Evolutionary conservation across 2,797 vertebrate genomes (phyloP), one percentile per base, ranked within the genome.

Genomic region (Neosilurus hyrtlii): DNA sequence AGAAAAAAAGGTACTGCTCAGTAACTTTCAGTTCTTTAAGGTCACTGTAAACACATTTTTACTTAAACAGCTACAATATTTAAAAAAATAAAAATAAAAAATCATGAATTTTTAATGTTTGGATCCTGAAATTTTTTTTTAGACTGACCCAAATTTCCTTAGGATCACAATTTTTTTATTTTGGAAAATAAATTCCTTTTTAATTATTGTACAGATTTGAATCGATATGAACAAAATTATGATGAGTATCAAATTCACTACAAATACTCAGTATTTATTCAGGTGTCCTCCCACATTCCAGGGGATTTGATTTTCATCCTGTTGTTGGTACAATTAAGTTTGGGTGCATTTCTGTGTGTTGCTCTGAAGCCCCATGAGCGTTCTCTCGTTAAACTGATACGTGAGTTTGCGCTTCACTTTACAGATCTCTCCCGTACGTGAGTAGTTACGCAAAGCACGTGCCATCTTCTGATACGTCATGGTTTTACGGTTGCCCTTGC

Each of bases 381-480:
- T 94, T 82, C 90, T 91, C 87, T 94, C 94, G 16, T 92, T 90
- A 68, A 95, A 96, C 61, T 90, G 90, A 80, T 96, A 96, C 0
- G 94, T 96, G 66, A 96, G 94, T 86, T 96, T 96, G 67, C 93
- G 90, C 85, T 96, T 96, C 80, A 96, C 94, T 85, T 96, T 96
- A 86, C 91, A 90, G 87, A 96, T 95, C 89, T 96, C 94, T 1
- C 95, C 95, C 0, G 94, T 95, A 83, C 93, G 92, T 1, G 93
- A 93, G 87, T 96, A 95, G 89, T 95, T 96, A 79, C 95, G 90
- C 15, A 96, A 87, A 0, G 95, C 95, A 1, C 95, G 90, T 0
- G 95, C 95, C 95, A 96, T 95, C 90, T 96, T 96, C 89, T 96
- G 95, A 88, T 96, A 95, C 0, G 95, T 95, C 95, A 96, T 96